Conservation (phyloP, 2,888 invertebrate species). For the Drepana falcataria region DNA sequence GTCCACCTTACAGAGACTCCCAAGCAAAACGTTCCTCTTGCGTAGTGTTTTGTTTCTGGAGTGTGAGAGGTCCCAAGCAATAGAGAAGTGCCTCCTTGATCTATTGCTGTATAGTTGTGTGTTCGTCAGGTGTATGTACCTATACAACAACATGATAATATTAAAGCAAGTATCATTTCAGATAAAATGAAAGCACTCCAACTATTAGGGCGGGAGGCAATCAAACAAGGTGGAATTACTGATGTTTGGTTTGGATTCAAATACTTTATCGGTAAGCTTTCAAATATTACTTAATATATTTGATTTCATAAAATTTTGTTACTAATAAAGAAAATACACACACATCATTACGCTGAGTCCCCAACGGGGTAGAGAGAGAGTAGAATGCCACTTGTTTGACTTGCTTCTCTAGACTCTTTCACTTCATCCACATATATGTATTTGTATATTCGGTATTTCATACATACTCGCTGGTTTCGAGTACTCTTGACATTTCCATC, state of each 20-base stretch:
- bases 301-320: neutral
- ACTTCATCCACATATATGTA: too few species aligned
- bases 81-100: too few species aligned
- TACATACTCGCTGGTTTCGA: too few species aligned
- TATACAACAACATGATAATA: too few species aligned
- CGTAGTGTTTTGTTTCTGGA: neutral
- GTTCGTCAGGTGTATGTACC: too few species aligned
- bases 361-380: too few species aligned
- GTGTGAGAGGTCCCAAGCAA: neutral
- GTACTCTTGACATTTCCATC: too few species aligned
- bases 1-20: neutral
- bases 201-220: conserved; percentile 21
- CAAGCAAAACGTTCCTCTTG: neutral
- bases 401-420: too few species aligned
- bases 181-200: conserved; percentile 26
- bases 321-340: neutral
- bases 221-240: conserved; percentile 28
- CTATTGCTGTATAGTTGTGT: too few species aligned
- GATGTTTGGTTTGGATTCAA: neutral
- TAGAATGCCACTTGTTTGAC: too few species aligned
- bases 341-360: too few species aligned
- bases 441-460: too few species aligned
- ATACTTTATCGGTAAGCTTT: neutral
- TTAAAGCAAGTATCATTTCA: conserved; percentile 9
- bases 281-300: neutral